Base-by-base conservation (phyloP, 2,888 invertebrate genomes). In the Hyalella azteca region DNA sequence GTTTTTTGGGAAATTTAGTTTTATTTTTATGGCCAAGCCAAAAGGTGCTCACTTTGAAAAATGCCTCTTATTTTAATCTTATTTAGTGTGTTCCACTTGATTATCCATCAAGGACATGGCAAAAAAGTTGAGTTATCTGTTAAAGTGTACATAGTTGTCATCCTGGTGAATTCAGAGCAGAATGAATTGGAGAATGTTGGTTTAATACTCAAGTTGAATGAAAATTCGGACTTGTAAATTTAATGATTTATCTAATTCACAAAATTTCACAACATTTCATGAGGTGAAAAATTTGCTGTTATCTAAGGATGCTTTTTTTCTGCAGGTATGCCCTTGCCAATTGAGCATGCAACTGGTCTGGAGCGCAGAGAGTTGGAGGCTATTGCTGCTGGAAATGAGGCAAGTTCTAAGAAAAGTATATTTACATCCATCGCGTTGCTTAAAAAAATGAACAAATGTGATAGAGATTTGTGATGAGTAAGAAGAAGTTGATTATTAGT, bases 301-400 rank as follows among this genome's bases (percentile, higher is more conserved):
- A n/a, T n/a, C n/a, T n/a, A n/a, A n/a, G n/a, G n/a, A n/a, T n/a
- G n/a, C n/a, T n/a, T n/a, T n/a, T n/a, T n/a, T n/a, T n/a, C n/a
- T 79, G 11, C 83, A 85, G 85, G 78, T 90, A 92, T 95, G 92
- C 92, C 95, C 75, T 95, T 97, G 87, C 94, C 95, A 40, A 85
- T 97, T 87, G 97, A 97, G 87, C 95, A 96, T 88, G 95, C 97
- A 36, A 97, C 97, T 41, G 98, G 98, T 86, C 88, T 95, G 85
- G 97, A 97, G 88, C 94, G 95, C 89, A 93, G 93, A 87, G 96
- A 97, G 89, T 89, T 97, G 86, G 89, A 97, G 85, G 95, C 96
- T 40, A 91, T 93, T 88, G 91, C 93, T 86, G 93, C 94, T 80
- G 97, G 97, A 85, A 93, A 97, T 87, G 95, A 95, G 85, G 92